Evolutionary conservation across 1,140 invertebrate species (phyloP).

Genomic region (Mycetomoellerius zeteki): DNA sequence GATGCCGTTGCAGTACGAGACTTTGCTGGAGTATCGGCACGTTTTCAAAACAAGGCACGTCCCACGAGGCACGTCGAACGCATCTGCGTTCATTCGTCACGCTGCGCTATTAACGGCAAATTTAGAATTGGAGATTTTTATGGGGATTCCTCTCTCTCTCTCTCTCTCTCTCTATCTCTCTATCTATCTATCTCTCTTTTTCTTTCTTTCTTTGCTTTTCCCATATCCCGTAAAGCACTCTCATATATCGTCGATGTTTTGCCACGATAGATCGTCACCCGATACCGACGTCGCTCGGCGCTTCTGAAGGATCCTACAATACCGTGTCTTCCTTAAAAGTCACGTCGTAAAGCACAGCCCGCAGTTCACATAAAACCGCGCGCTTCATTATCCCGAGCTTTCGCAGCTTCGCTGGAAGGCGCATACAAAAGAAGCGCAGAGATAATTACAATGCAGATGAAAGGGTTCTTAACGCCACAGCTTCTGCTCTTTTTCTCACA

Average conservation of each 20-base stretch:
- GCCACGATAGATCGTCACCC: not conserved
- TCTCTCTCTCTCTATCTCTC: not conserved
- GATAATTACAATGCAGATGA: conserved; percentile 21
- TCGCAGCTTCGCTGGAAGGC: not conserved
- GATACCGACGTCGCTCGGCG: not conserved
- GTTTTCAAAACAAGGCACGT: conserved; percentile 80
- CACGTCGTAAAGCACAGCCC: not conserved
- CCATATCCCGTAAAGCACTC: conserved; percentile 22
- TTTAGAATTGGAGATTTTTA: conserved; percentile 59
- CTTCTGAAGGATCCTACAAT: conserved; percentile 11
- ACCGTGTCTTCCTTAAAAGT: not conserved
- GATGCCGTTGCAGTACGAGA: conserved; percentile 7
- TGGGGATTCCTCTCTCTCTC: conserved; percentile 10
- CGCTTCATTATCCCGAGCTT: conserved; percentile 23
- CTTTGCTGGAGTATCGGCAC: conserved; percentile 78
- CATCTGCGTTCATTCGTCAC: conserved; percentile 66
- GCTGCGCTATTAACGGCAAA: conserved; percentile 56
- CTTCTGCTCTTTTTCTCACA: not conserved
- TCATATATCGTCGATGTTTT: conserved; percentile 42
- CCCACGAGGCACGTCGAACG: conserved; percentile 67
- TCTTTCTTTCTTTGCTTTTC: conserved; percentile 17
- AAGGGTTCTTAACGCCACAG: not conserved
- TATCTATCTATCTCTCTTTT: too few species aligned
- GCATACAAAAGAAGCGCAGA: not conserved
- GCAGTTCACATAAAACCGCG: not conserved